Evolutionary conservation across 2,797 vertebrate species (phyloP).

Genomic region (Euphonia xanthogaster): DNA sequence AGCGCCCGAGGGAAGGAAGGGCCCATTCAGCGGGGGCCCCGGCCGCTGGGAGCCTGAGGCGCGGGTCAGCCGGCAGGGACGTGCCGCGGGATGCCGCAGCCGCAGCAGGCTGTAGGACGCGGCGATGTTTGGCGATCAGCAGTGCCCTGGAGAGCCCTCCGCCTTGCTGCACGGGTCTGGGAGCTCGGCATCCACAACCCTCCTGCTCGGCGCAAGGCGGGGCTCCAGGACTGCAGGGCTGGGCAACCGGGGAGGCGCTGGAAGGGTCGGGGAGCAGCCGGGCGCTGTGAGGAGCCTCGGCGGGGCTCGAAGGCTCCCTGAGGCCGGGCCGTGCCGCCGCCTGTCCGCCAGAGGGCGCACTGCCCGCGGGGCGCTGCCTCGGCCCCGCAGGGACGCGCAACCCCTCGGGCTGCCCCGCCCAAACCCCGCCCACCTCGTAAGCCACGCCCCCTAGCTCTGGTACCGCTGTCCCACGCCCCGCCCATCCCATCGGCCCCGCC

Average conservation of each 20-base stretch:
- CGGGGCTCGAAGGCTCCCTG: rapidly evolving
- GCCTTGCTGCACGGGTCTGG: background rate
- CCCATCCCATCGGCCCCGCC: background rate
- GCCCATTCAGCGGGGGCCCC: rapidly evolving
- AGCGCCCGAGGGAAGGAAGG: background rate
- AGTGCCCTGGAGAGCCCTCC: rapidly evolving
- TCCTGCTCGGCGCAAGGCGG: rapidly evolving
- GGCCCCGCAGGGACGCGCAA: rapidly evolving
- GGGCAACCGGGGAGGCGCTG: background rate
- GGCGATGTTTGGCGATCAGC: rapidly evolving
- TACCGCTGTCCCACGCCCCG: too few relatives aligned
- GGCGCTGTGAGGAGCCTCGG: too few relatives aligned
- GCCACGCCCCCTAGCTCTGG: background rate
- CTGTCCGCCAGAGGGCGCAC: background rate
- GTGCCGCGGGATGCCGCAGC: background rate
- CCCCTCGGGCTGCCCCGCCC: background rate
- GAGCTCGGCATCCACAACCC: background rate
- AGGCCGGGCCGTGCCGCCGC: too few relatives aligned
- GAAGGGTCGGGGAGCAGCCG: background rate
- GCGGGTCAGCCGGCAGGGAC: too few relatives aligned
- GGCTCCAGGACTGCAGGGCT: background rate
- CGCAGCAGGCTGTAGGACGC: background rate
- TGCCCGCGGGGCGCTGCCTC: background rate
- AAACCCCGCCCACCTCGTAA: background rate
- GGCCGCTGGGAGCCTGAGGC: background rate